These are phyloP conservation scores for Trypoxylon attenuatum DNA, from an alignment of 2,888 invertebrate genomes.

Conservation along the genomic window DNA sequence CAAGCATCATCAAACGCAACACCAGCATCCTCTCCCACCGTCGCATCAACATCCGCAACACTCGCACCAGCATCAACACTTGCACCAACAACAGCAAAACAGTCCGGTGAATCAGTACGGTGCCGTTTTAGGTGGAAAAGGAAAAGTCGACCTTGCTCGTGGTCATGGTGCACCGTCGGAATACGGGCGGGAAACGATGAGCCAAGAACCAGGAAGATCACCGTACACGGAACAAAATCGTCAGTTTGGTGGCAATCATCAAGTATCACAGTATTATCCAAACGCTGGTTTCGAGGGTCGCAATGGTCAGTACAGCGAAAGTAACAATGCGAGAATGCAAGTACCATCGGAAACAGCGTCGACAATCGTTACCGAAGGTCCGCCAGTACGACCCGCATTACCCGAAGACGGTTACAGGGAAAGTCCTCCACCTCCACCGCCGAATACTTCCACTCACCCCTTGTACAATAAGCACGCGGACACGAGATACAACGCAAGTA, in stretches of 20 bases:
- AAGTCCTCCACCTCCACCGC: conserved; percentile 80
- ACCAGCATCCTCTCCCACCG: conserved; percentile 8
- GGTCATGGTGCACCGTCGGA: conserved; percentile 25
- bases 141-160: conserved; percentile 54
- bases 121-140: conserved; percentile 40
- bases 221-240: conserved; percentile 51
- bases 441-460: conserved; percentile 84
- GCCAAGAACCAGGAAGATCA: conserved; percentile 27
- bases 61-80: conserved; percentile 16
- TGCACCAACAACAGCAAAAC: conserved; percentile 12
- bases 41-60: conserved; percentile 3
- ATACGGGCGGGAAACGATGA: conserved; percentile 24
- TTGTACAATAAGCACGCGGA: conserved; percentile 75
- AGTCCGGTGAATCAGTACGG: conserved; percentile 24
- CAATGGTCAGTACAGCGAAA: conserved; percentile 60
- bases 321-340: conserved; percentile 38
- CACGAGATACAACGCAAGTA: conserved; percentile 81
- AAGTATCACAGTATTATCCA: conserved; percentile 47
- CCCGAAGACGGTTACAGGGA: conserved; percentile 71
- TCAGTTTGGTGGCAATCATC: conserved; percentile 53
- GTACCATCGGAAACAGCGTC: conserved; percentile 52
- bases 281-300: conserved; percentile 57
- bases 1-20: conserved; percentile 27
- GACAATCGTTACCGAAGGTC: conserved; percentile 52
- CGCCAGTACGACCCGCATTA: conserved; percentile 68